Percentiles rank a stretch among this genome's conserved stretches.
phyloP scores from a whole-genome alignment of 2,888 invertebrate species.

The Hirtodrosophila duncani region DNA sequence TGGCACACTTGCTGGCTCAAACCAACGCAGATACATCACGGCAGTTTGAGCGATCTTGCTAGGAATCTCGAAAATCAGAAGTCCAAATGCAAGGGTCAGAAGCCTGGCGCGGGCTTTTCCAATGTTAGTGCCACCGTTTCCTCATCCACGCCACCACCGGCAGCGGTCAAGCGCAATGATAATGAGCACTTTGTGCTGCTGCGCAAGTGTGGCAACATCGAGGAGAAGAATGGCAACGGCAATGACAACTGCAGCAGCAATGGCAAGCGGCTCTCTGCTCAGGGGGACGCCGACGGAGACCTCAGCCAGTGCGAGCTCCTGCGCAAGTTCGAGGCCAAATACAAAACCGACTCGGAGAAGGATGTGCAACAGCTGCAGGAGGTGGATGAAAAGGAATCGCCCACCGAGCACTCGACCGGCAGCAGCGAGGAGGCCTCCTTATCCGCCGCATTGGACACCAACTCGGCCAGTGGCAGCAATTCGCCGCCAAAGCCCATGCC shows the following conservation, averaged over 20 bases:
- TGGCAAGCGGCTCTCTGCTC: constrained; percentile 53
- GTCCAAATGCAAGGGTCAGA: constrained; percentile 40
- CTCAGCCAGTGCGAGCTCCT: constrained; percentile 78
- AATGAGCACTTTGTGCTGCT: constrained; percentile 57
- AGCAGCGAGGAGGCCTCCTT: constrained; percentile 75
- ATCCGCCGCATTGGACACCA: constrained; percentile 49
- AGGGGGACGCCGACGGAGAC: constrained; percentile 76
- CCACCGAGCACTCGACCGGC: constrained; percentile 75
- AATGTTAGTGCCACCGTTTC: constrained; percentile 1
- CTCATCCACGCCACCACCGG: not conserved
- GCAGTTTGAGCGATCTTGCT: constrained; percentile 76
- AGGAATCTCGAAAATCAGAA: constrained; percentile 77
- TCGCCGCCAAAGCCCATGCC: constrained; percentile 89
- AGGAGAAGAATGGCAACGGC: constrained; percentile 60
- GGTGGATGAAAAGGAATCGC: constrained; percentile 75
- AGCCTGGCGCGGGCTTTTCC: not conserved
- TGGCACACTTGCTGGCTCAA: too few species aligned
- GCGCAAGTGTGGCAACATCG: constrained; percentile 54
- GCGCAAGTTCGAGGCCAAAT: constrained; percentile 82
- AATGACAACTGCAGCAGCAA: constrained; percentile 28
- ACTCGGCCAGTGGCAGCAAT: constrained; percentile 54
- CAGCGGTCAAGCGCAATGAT: constrained; percentile 47
- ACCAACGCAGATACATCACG: constrained; percentile 75
- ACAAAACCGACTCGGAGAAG: constrained; percentile 75
- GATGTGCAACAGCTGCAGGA: constrained; percentile 42